Percentiles rank a stretch among this genome's conserved stretches.
phyloP scores from a whole-genome alignment of 2,888 invertebrate genomes.

The Hoplodrina blanda region DNA sequence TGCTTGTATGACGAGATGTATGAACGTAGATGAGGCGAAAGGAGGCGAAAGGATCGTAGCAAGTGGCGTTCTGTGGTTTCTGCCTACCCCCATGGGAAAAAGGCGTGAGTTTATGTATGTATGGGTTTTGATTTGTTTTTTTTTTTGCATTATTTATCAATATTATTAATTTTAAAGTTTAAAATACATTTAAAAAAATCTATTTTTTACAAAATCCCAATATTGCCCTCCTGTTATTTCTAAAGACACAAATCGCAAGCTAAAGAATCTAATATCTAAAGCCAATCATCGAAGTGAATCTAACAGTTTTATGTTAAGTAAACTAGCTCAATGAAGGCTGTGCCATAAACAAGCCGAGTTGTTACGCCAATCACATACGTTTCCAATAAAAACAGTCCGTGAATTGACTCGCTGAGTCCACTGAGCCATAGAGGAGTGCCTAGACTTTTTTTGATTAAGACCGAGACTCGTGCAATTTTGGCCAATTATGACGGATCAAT shows the following conservation, averaged over 20 bases:
- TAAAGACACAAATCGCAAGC: not conserved
- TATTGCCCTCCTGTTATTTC: not conserved
- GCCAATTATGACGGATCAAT: constrained; percentile 36
- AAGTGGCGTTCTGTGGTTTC: too few species aligned
- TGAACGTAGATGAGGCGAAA: too few species aligned
- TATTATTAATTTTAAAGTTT: too few species aligned
- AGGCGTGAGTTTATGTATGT: too few species aligned
- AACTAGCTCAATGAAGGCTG: constrained; percentile 33
- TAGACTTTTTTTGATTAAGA: constrained; percentile 19
- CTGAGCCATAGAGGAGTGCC: constrained; percentile 19
- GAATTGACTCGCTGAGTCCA: constrained; percentile 54
- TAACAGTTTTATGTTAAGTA: not conserved
- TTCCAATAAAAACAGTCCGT: constrained; percentile 58
- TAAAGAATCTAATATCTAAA: not conserved
- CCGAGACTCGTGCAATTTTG: constrained; percentile 19
- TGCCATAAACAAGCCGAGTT: constrained; percentile 38
- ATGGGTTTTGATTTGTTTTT: too few species aligned
- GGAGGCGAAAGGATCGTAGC: too few species aligned
- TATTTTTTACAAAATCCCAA: too few species aligned
- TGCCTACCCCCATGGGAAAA: too few species aligned
- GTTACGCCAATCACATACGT: constrained; percentile 60
- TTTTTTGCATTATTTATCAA: too few species aligned
- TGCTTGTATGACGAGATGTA: too few species aligned
- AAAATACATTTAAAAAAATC: too few species aligned
- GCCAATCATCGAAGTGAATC: constrained; percentile 1